Evolutionary conservation across 2,113 vertebrate species (phyloP), one percentile per base, ranked within the genome.

Genomic region (Calcarius ornatus): DNA sequence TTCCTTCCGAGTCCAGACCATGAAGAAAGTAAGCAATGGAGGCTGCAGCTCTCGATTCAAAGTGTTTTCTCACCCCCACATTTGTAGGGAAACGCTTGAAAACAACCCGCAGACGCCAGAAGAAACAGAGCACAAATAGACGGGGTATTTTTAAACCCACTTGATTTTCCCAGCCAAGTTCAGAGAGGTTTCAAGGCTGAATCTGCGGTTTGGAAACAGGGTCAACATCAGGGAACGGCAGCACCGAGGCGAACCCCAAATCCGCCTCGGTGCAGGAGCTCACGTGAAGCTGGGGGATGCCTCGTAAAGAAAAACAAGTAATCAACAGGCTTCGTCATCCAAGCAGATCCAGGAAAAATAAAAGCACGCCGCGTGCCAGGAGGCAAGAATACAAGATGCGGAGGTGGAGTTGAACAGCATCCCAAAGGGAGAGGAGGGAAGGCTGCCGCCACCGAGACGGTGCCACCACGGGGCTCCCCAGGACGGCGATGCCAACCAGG

Each of bases 371-470:
- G 95, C 3, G 80, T 94, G 96, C 96, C 96, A 97, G 95, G 92
- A 95, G 94, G 96, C 90, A 48, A 95, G 96, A 88, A 96, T 93
- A 90, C 96, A 96, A 96, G 95, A 82, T 93, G 96, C 61, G 94
- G 96, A 95, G 96, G 96, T 96, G 96, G 96, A 97, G 91, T 90
- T 96, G 96, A 97, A 96, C 94, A 66, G 94, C 92, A 94, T 96
- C 96, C 96, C 95, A 90, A 95, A 73, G 88, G 94, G 90, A 96
- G 90, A 93, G 94, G 94, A 95, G 88, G 90, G 88, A 88, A 94
- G 35, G 90, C 81, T 90, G 87, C 88, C 1, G 30, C 85, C 12
- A 31, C 77, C 12, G 73, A 89, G 81, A 91, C 31, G 64, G n/a
- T 92, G 81, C 84, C 91, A 71, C 82, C 30, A 0, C 3, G n/a